Percentiles rank a stretch among this genome's conserved stretches.
phyloP scores from a whole-genome alignment of 2,888 invertebrate genomes.

The Macrosoma leucophasiata region DNA sequence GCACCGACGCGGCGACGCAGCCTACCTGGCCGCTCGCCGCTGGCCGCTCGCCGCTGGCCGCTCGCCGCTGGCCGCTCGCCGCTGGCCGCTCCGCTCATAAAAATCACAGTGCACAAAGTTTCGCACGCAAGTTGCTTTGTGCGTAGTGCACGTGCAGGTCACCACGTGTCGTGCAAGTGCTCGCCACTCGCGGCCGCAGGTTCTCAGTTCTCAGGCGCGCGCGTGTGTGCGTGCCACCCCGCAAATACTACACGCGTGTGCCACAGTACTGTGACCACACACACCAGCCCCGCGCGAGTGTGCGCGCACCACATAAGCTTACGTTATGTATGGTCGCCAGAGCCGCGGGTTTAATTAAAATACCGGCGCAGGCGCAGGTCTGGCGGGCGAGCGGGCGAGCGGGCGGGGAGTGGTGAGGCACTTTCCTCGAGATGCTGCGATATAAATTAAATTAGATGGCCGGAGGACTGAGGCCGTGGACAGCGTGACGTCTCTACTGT shows the following conservation, averaged over 20 bases:
- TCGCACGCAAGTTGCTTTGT: too few species aligned
- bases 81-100: neutral
- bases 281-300: too few species aligned
- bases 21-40: too few species aligned
- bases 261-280: too few species aligned
- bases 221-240: conserved; percentile 5
- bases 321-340: conserved; percentile 18
- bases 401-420: conserved; percentile 16
- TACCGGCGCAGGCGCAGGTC: conserved; percentile 30
- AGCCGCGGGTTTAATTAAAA: conserved; percentile 40
- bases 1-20: neutral
- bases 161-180: conserved; percentile 14
- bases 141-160: conserved; percentile 15
- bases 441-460: conserved; percentile 34
- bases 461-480: conserved; percentile 9
- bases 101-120: neutral
- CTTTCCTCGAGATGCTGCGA: conserved; percentile 22
- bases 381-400: conserved; percentile 13
- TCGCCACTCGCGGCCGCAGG: conserved; percentile 8
- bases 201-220: conserved; percentile 8
- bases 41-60: too few species aligned
- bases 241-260: conserved; percentile 4
- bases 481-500: conserved; percentile 10
- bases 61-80: too few species aligned
- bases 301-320: conserved; percentile 20